Conservation (phyloP, 2,113 vertebrate species). For the Natator depressus region DNA sequence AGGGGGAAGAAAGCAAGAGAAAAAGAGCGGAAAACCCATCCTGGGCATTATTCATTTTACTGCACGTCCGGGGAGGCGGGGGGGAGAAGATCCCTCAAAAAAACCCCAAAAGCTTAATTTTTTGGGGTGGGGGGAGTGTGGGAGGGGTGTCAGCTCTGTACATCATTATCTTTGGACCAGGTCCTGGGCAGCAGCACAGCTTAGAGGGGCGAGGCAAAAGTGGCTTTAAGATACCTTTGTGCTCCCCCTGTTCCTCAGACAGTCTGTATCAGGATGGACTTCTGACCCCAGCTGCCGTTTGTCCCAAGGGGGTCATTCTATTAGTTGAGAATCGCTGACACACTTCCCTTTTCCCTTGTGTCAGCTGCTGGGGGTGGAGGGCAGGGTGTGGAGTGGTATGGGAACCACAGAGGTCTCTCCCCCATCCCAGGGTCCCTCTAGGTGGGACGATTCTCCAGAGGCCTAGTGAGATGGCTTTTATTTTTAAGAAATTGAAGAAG, state of each 20-base stretch:
- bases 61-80: background rate
- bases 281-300: background rate
- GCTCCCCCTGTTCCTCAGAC: background rate
- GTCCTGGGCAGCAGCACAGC: background rate
- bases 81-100: background rate
- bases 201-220: background rate
- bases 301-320: background rate
- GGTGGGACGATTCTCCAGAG: background rate
- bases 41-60: background rate
- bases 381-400: background rate
- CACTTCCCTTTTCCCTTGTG: no score
- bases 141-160: background rate
- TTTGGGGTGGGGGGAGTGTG: no score
- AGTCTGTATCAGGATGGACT: background rate
- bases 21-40: background rate
- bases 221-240: background rate
- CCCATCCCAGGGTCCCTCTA: background rate
- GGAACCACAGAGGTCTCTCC: background rate
- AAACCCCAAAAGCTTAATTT: background rate
- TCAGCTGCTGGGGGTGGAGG: no score
- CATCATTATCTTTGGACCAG: background rate
- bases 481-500: background rate
- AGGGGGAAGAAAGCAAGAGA: background rate
- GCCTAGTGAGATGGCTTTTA: no score
- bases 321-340: background rate